Percentiles rank a stretch among this genome's conserved stretches.
These are phyloP conservation scores for Menura novaehollandiae DNA, from an alignment of 2,113 vertebrate species.

Conservation along the genomic window DNA sequence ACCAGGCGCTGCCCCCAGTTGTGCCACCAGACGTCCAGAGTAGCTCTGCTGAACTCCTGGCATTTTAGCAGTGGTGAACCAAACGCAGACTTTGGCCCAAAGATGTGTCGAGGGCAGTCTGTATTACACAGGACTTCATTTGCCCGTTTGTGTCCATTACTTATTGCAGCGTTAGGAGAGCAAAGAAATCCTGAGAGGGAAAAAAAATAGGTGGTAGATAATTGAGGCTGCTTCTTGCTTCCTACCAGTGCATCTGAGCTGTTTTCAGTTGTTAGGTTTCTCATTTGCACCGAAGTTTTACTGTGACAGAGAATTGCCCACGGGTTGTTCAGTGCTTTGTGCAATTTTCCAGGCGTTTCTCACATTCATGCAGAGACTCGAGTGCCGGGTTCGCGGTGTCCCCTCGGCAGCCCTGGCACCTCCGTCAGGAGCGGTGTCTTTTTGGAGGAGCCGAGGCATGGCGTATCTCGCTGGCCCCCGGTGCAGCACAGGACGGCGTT, in stretches of 20 bases:
- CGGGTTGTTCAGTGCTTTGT: constrained; percentile 29
- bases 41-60: not conserved
- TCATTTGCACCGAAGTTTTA: constrained; percentile 26
- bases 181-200: not conserved
- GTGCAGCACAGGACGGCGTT: rapidly evolving
- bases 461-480: not conserved
- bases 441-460: not conserved
- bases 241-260: constrained; percentile 19
- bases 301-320: constrained; percentile 49
- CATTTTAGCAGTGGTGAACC: not conserved
- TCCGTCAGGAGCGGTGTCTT: not conserved
- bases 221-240: constrained; percentile 16
- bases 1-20: not conserved
- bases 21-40: not conserved
- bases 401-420: not conserved
- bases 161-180: not conserved
- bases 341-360: constrained; percentile 35
- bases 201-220: not conserved
- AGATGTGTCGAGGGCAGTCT: not conserved
- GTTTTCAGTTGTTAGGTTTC: constrained; percentile 51
- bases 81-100: not conserved
- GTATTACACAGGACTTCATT: not conserved
- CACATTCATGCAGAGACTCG: not conserved
- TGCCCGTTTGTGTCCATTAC: not conserved
- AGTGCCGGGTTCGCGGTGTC: rapidly evolving